phyloP scores from a whole-genome alignment of 2,888 invertebrate genomes.

The Synanthedon myopaeformis region DNA sequence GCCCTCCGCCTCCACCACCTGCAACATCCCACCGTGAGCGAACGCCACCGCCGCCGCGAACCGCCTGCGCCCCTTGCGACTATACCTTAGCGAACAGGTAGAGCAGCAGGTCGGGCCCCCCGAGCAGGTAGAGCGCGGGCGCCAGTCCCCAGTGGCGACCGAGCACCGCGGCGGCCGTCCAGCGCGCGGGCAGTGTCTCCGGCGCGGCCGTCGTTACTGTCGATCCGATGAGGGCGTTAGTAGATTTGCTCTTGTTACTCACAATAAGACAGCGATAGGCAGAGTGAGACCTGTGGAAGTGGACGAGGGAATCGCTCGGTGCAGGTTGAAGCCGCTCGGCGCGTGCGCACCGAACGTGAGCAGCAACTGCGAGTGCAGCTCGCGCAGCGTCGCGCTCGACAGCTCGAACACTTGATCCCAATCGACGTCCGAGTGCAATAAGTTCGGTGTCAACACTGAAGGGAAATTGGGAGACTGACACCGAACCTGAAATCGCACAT shows the following conservation, averaged over 20 bases:
- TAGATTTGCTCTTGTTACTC: no score
- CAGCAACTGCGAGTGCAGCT: conserved; percentile 72
- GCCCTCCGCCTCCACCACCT: conserved; percentile 76
- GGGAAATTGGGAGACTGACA: conserved; percentile 58
- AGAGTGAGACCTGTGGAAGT: neutral
- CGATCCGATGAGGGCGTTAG: no score
- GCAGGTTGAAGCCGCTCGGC: conserved; percentile 63
- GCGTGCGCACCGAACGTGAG: conserved; percentile 74
- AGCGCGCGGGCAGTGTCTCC: conserved; percentile 38
- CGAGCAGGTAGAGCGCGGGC: conserved; percentile 69
- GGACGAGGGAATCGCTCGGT: conserved; percentile 44
- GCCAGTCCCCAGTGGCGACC: conserved; percentile 64
- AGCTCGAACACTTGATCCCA: conserved; percentile 73
- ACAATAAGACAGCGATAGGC: no score
- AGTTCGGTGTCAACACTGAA: conserved; percentile 48
- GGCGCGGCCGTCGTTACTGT: conserved; percentile 15
- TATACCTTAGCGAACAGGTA: conserved; percentile 76
- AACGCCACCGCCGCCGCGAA: conserved; percentile 18
- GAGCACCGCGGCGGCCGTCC: conserved; percentile 33
- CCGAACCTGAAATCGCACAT: conserved; percentile 34
- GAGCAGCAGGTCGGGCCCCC: conserved; percentile 74
- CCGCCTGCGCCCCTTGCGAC: conserved; percentile 2
- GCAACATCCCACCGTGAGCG: neutral
- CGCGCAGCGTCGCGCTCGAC: conserved; percentile 55
- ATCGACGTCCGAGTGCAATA: conserved; percentile 64